Conservation (phyloP, 1,140 invertebrate species). For the Scylla paramamosain region DNA sequence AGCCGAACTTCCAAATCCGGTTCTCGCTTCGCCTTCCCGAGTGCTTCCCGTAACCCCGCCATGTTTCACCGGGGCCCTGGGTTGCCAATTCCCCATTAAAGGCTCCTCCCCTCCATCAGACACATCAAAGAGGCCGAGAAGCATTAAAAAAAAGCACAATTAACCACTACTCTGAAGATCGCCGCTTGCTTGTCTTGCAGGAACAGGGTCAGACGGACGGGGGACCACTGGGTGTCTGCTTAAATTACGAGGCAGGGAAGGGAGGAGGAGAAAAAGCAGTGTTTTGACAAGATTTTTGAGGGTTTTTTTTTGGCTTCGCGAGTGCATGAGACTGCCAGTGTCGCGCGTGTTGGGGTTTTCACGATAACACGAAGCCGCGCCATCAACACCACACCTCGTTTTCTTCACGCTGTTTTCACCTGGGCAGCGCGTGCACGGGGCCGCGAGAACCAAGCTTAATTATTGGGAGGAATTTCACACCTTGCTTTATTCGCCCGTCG, state of each 20-base stretch:
- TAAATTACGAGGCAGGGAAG: background rate
- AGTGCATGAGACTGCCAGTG: too few relatives aligned
- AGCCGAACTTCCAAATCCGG: constrained; percentile 9
- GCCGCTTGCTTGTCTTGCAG: background rate
- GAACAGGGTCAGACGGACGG: background rate
- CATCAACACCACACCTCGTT: background rate
- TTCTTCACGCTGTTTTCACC: constrained; percentile 1
- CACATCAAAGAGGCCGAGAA: constrained; percentile 2
- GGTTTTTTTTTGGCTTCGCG: too few relatives aligned
- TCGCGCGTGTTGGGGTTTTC: too few relatives aligned
- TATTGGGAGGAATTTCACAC: background rate
- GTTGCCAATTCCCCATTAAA: constrained; percentile 1
- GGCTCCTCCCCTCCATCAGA: background rate
- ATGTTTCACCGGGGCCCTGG: background rate
- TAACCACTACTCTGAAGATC: background rate
- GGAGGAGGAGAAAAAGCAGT: background rate
- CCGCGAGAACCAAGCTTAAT: background rate
- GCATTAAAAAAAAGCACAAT: background rate
- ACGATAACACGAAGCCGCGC: background rate
- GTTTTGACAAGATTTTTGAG: too few relatives aligned
- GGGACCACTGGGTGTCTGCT: background rate
- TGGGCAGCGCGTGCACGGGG: too few relatives aligned
- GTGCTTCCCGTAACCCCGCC: constrained; percentile 5
- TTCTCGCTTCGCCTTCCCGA: background rate
- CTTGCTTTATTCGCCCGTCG: background rate